These are phyloP conservation scores for Daphoenositta chrysoptera DNA, from an alignment of 2,113 vertebrate species.

Conservation along the genomic window DNA sequence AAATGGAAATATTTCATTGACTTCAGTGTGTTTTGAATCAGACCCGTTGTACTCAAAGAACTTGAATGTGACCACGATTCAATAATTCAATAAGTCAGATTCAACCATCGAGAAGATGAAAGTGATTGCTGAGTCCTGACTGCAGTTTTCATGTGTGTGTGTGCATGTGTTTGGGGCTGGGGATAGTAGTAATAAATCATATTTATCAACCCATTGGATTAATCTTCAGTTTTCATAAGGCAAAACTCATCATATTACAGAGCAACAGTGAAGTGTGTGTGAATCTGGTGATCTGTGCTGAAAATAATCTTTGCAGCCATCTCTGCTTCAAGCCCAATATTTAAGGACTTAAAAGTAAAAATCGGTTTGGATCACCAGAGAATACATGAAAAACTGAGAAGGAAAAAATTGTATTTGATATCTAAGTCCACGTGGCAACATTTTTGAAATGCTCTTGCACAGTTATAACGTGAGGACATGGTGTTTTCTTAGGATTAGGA, in stretches of 20 bases:
- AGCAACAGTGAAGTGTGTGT: neutral
- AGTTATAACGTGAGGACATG: neutral
- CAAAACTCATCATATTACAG: neutral
- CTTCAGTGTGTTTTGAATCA: neutral
- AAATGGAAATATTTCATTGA: neutral
- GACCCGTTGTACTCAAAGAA: neutral
- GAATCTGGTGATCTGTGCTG: neutral
- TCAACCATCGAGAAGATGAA: rapidly evolving
- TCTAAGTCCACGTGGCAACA: neutral
- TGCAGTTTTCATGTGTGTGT: neutral
- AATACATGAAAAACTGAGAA: neutral
- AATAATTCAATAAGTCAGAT: neutral
- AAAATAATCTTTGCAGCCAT: neutral
- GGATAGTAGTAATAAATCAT: neutral
- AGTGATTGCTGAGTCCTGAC: neutral
- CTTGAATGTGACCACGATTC: neutral
- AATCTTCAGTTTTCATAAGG: neutral
- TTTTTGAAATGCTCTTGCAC: neutral
- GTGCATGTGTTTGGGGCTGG: rapidly evolving
- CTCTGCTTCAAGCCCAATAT: neutral
- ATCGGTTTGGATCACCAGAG: rapidly evolving
- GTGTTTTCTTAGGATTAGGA: slow-evolving; percentile 39
- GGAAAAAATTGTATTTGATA: neutral
- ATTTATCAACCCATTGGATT: neutral
- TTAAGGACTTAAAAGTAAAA: neutral